phyloP scores from a whole-genome alignment of 1,140 invertebrate species.

The Microplitis mediator region DNA sequence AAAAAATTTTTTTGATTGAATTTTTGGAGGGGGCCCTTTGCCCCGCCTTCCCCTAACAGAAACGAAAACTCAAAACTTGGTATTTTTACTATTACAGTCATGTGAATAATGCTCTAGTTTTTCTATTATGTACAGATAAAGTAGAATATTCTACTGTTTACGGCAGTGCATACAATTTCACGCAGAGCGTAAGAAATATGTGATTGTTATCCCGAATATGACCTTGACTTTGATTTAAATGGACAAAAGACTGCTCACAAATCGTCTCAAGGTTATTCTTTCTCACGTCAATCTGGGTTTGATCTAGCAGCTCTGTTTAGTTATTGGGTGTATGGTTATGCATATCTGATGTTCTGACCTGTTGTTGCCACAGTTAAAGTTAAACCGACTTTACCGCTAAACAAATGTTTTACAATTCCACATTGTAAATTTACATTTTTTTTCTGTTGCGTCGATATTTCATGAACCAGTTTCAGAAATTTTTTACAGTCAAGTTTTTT shows the following conservation, averaged over 20 bases:
- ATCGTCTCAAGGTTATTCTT: constrained; percentile 44
- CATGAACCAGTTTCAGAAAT: too few relatives aligned
- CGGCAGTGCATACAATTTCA: constrained; percentile 40
- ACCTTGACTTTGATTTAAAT: constrained; percentile 42
- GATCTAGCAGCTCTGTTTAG: not conserved
- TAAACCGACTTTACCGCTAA: not conserved
- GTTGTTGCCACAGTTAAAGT: not conserved
- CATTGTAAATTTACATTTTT: too few relatives aligned
- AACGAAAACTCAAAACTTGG: not conserved
- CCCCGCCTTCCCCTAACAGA: too few relatives aligned
- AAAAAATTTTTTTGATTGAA: too few relatives aligned
- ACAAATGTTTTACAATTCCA: too few relatives aligned
- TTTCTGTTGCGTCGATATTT: too few relatives aligned
- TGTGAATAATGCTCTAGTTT: not conserved
- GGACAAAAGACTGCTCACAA: constrained; percentile 44
- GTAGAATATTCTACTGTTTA: constrained; percentile 33
- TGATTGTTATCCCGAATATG: constrained; percentile 24
- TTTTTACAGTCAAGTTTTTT: too few relatives aligned
- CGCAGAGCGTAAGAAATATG: constrained; percentile 35
- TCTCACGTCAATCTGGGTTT: constrained; percentile 5
- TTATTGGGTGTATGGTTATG: not conserved
- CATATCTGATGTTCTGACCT: not conserved
- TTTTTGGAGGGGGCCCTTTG: too few relatives aligned
- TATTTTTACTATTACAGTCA: not conserved
- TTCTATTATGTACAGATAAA: constrained; percentile 21